A percentile compares a stretch with the other conserved stretches of the same genome.
Conservation (phyloP, 2,113 vertebrate genomes). For the Galemys pyrenaicus region DNA sequence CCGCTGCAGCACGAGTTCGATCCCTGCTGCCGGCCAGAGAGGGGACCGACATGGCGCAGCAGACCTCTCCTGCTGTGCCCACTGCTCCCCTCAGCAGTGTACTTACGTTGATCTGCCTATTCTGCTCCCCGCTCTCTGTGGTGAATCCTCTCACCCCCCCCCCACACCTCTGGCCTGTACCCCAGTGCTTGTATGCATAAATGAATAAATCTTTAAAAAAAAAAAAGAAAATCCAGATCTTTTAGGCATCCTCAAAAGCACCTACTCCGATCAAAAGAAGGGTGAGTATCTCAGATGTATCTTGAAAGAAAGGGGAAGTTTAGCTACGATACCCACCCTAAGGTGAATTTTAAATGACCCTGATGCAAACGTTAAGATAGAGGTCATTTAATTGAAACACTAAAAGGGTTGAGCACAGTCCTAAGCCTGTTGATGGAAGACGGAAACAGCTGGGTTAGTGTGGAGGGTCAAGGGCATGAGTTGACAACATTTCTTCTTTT, state of each 20-base stretch:
- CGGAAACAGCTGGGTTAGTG: neutral
- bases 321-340: neutral
- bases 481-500: neutral
- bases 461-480: neutral
- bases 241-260: neutral
- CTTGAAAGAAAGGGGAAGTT: neutral
- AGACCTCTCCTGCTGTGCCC: too few relatives aligned
- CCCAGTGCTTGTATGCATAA: too few relatives aligned
- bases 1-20: too few relatives aligned
- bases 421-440: neutral
- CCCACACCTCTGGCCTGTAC: too few relatives aligned
- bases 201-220: too few relatives aligned
- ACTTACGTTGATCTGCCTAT: too few relatives aligned
- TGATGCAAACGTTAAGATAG: neutral
- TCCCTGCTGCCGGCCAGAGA: too few relatives aligned
- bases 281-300: neutral
- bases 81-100: too few relatives aligned
- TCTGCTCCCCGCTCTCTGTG: too few relatives aligned
- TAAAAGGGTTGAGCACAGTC: neutral
- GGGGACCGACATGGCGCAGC: too few relatives aligned
- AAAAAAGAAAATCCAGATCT: neutral
- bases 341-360: neutral
- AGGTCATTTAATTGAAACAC: neutral
- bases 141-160: too few relatives aligned
- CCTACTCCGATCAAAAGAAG: neutral